Evolutionary conservation across 2,113 vertebrate genomes (phyloP).

Genomic region (Xiphophorus hellerii): DNA sequence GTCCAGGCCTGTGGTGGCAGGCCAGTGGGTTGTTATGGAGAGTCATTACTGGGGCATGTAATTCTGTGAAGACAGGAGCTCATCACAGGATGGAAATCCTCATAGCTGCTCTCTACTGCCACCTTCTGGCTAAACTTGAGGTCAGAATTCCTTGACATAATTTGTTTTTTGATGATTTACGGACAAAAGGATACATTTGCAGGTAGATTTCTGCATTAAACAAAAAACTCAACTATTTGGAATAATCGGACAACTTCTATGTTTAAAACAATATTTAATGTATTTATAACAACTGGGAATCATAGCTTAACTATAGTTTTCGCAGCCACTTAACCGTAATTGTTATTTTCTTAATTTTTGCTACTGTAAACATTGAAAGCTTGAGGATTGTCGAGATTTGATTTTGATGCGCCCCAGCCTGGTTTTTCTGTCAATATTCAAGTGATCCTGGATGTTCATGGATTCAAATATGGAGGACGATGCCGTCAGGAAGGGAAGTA

Average conservation of each 20-base stretch:
- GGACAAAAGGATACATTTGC: background rate
- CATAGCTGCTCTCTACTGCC: conserved; percentile 39
- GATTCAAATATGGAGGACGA: too few species aligned
- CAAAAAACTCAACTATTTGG: too few species aligned
- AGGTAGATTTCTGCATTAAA: background rate
- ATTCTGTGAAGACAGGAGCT: conserved; percentile 54
- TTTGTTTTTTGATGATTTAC: background rate
- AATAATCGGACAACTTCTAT: too few species aligned
- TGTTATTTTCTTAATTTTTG: too few species aligned
- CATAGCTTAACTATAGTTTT: background rate
- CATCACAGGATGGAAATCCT: conserved; percentile 24
- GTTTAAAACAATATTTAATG: too few species aligned
- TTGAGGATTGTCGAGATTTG: too few species aligned
- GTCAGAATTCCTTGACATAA: too few species aligned
- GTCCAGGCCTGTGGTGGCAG: conserved; percentile 30
- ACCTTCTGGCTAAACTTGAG: conserved; percentile 39
- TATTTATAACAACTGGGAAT: background rate
- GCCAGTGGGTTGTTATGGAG: conserved; percentile 41
- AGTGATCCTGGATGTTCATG: too few species aligned
- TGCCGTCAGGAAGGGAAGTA: background rate
- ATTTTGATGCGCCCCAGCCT: too few species aligned
- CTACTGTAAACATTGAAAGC: too few species aligned
- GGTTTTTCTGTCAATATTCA: too few species aligned
- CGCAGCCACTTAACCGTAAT: background rate
- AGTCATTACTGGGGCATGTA: conserved; percentile 59